Percentiles rank a stretch among this genome's conserved stretches.
Conservation (phyloP, 2,113 vertebrate species). For the Thunnus maccoyii region DNA sequence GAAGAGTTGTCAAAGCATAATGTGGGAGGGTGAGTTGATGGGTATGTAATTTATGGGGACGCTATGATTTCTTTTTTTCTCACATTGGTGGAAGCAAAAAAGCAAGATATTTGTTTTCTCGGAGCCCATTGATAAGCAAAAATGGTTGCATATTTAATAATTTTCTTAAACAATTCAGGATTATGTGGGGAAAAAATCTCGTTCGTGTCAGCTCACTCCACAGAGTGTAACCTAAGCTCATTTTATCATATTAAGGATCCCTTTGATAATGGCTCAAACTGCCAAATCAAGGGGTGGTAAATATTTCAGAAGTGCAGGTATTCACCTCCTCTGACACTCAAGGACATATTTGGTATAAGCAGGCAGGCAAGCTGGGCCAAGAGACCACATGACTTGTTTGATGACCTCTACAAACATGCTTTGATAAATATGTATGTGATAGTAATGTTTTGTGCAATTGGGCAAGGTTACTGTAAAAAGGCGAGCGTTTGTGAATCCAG, state of each 20-base stretch:
- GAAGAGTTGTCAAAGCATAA: slow-evolving; percentile 75
- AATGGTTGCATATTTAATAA: slow-evolving; percentile 32
- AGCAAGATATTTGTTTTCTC: slow-evolving; percentile 7
- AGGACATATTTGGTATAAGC: slow-evolving; percentile 56
- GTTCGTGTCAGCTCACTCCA: slow-evolving; percentile 12
- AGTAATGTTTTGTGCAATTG: slow-evolving; percentile 34
- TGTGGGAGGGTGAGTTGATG: slow-evolving; percentile 75
- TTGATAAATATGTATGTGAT: slow-evolving; percentile 76
- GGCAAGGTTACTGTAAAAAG: slow-evolving; percentile 67
- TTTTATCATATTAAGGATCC: slow-evolving; percentile 56
- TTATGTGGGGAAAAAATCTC: slow-evolving; percentile 9
- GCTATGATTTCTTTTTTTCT: slow-evolving; percentile 55
- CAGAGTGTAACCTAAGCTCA: slow-evolving; percentile 30
- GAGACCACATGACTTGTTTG: slow-evolving; percentile 31
- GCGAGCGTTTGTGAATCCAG: slow-evolving; percentile 61
- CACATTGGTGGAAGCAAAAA: slow-evolving; percentile 22
- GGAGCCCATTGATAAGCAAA: not conserved
- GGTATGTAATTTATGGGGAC: slow-evolving; percentile 70
- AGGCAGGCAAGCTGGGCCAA: slow-evolving; percentile 20
- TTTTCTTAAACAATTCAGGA: slow-evolving; percentile 36
- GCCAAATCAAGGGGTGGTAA: slow-evolving; percentile 57
- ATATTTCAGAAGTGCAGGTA: slow-evolving; percentile 63
- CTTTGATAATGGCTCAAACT: slow-evolving; percentile 67
- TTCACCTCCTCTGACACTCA: slow-evolving; percentile 62
- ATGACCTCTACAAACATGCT: slow-evolving; percentile 55